A percentile compares a stretch with the other conserved stretches of the same genome.
These are phyloP conservation scores for Lycocorax pyrrhopterus DNA, from an alignment of 2,113 vertebrate species.

Conservation along the genomic window DNA sequence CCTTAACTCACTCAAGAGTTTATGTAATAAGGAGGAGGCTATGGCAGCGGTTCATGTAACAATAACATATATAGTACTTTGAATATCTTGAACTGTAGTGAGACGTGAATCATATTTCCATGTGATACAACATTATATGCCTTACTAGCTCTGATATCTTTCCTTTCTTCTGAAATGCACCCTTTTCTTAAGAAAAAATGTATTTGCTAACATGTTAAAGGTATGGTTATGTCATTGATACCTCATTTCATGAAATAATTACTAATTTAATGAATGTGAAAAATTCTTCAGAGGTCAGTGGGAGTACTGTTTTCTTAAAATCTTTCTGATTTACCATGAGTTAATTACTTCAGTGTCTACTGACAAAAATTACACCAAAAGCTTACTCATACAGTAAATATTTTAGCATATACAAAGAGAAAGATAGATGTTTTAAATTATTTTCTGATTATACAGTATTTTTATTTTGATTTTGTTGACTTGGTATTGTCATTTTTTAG, in stretches of 20 bases:
- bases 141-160: neutral
- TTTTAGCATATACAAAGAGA: neutral
- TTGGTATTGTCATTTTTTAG: neutral
- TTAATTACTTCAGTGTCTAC: neutral
- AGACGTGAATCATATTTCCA: neutral
- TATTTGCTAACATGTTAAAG: neutral
- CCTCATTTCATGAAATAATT: neutral
- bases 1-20: neutral
- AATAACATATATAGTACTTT: neutral
- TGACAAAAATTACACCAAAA: neutral
- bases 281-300: neutral
- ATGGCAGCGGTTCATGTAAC: neutral
- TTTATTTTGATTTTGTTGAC: neutral
- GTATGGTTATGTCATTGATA: neutral
- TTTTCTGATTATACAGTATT: neutral
- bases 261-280: neutral
- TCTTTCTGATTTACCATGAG: neutral
- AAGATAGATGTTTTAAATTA: neutral
- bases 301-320: neutral
- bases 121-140: neutral
- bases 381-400: neutral
- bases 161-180: neutral
- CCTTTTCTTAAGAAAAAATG: neutral
- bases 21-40: neutral
- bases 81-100: neutral